Conservation (phyloP, 2,113 vertebrate species). For the Myxocyprinus asiaticus region DNA sequence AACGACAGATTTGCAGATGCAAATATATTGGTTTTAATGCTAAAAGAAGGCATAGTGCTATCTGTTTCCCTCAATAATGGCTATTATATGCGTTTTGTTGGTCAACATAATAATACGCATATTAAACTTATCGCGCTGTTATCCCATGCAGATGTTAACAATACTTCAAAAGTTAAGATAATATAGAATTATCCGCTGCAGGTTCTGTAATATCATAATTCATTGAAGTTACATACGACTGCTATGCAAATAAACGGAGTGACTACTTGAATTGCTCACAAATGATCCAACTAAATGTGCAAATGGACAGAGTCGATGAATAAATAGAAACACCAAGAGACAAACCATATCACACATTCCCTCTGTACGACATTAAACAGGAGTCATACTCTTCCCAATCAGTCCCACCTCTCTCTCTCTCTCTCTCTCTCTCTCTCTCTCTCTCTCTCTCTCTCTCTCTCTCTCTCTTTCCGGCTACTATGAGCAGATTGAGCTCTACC, state of each 20-base stretch:
- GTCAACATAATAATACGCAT: background rate
- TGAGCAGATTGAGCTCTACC: background rate
- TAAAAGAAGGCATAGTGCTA: background rate
- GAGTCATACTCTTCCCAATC: background rate
- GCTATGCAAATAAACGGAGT: background rate
- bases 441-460: constrained; percentile 5
- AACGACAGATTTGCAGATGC: background rate
- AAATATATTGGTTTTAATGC: background rate
- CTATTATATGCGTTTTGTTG: background rate
- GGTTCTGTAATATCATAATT: background rate
- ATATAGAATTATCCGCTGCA: background rate
- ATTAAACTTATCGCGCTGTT: background rate
- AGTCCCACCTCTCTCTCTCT: constrained; percentile 7
- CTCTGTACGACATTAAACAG: constrained; percentile 16
- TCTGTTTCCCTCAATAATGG: background rate
- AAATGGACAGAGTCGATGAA: background rate
- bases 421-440: background rate
- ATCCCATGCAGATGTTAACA: background rate
- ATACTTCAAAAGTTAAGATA: background rate
- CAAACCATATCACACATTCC: constrained; percentile 9
- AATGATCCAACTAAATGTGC: constrained; percentile 5
- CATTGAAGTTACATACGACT: background rate
- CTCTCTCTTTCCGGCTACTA: background rate
- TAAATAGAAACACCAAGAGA: constrained; percentile 19
- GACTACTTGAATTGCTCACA: background rate